A percentile compares a stretch with the other conserved stretches of the same genome.
phyloP scores from a whole-genome alignment of 1,140 invertebrate genomes.

The Solenopsis invicta region DNA sequence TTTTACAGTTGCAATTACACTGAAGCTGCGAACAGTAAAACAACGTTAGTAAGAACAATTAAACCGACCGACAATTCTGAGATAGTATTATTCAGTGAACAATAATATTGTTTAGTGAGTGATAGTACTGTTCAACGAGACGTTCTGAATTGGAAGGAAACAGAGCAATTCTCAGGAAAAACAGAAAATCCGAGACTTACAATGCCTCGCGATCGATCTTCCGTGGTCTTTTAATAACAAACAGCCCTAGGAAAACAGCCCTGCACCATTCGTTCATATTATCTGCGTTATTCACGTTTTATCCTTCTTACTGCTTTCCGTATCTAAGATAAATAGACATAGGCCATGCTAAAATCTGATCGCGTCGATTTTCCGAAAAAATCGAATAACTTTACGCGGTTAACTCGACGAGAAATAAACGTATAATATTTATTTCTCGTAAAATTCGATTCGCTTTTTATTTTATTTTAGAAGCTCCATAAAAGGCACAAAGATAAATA shows the following conservation, averaged over 20 bases:
- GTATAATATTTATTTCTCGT: neutral
- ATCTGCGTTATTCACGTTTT: slow-evolving; percentile 23
- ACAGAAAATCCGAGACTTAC: slow-evolving; percentile 41
- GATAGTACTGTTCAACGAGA: slow-evolving; percentile 28
- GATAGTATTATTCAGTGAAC: slow-evolving; percentile 37
- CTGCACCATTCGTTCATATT: slow-evolving; percentile 29
- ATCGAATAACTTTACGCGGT: neutral
- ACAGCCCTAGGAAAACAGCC: neutral
- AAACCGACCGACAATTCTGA: slow-evolving; percentile 11
- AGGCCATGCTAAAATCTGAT: neutral
- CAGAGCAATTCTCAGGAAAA: slow-evolving; percentile 25
- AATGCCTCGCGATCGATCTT: slow-evolving; percentile 46
- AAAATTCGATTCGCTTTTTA: neutral
- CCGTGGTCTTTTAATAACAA: slow-evolving; percentile 27
- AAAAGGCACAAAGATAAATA: neutral
- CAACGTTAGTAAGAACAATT: slow-evolving; percentile 24
- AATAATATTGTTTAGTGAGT: slow-evolving; percentile 38
- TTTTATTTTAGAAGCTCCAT: neutral
- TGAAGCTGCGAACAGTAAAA: neutral
- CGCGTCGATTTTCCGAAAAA: neutral
- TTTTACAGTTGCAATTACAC: neutral
- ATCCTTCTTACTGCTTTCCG: neutral
- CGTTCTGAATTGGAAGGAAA: neutral
- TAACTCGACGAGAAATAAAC: neutral
- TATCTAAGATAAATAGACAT: slow-evolving; percentile 25